Evolutionary conservation across 2,888 invertebrate genomes (phyloP).

Genomic region (Blera fallax): DNA sequence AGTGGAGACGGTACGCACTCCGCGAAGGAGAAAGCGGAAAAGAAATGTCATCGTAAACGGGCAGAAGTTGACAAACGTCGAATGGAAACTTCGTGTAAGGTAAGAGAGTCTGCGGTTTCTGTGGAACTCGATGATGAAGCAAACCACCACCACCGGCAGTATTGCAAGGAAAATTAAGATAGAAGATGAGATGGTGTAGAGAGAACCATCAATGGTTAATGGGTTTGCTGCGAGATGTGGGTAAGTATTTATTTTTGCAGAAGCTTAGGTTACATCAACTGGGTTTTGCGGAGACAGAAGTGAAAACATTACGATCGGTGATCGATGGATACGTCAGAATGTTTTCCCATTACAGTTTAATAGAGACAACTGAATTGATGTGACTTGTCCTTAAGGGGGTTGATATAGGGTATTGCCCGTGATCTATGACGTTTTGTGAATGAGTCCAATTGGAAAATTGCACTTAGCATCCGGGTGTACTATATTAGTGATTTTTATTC

Average conservation of each 20-base stretch:
- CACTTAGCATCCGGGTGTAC: slow-evolving; percentile 1
- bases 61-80: slow-evolving; percentile 68
- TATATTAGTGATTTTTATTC: background rate
- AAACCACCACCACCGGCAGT: slow-evolving; percentile 33
- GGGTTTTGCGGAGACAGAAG: slow-evolving; percentile 48
- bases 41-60: slow-evolving; percentile 65
- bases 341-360: slow-evolving; percentile 28
- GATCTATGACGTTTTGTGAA: slow-evolving; percentile 17
- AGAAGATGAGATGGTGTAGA: slow-evolving; percentile 58
- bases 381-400: slow-evolving; percentile 35
- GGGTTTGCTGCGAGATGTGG: slow-evolving; percentile 50
- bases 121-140: slow-evolving; percentile 3
- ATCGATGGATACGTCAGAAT: slow-evolving; percentile 66
- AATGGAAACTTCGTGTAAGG: slow-evolving; percentile 32
- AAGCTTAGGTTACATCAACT: slow-evolving; percentile 67
- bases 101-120: slow-evolving; percentile 62
- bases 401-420: slow-evolving; percentile 13
- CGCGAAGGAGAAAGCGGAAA: slow-evolving; percentile 68
- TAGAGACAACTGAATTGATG: slow-evolving; percentile 51
- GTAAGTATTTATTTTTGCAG: slow-evolving; percentile 16
- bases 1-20: slow-evolving; percentile 11
- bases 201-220: slow-evolving; percentile 56
- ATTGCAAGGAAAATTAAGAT: slow-evolving; percentile 52
- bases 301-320: slow-evolving; percentile 63
- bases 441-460: background rate